Conservation (phyloP, 2,888 invertebrate species). For the Cephus runcator region DNA sequence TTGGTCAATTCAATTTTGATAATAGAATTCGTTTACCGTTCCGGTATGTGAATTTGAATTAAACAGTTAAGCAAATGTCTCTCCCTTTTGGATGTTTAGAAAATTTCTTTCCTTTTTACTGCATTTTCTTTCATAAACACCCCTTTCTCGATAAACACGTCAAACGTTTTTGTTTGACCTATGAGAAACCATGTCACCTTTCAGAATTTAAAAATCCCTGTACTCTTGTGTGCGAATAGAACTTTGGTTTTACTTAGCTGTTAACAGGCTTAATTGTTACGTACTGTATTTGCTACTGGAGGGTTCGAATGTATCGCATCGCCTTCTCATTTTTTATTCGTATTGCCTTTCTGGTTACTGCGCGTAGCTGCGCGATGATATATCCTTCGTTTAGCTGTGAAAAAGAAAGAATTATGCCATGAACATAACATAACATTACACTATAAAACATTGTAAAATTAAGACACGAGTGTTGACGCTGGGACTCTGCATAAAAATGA, state of each 20-base stretch:
- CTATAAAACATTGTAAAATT: conserved; percentile 51
- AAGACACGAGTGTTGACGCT: conserved; percentile 35
- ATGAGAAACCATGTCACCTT: not conserved
- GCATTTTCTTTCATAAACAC: not conserved
- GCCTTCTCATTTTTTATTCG: not conserved
- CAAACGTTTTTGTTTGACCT: not conserved
- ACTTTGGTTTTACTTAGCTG: not conserved
- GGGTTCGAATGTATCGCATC: not conserved
- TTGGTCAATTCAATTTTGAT: not conserved
- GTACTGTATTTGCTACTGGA: no score
- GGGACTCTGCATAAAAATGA: conserved; percentile 46
- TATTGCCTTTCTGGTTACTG: not conserved
- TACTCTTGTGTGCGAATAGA: no score
- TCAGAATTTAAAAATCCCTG: not conserved
- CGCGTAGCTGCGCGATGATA: not conserved
- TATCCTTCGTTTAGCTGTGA: conserved; percentile 27
- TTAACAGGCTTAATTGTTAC: not conserved
- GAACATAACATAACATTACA: conserved; percentile 30
- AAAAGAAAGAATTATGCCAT: conserved; percentile 26
- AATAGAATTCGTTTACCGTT: not conserved
- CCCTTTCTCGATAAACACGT: not conserved
- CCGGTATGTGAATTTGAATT: not conserved
- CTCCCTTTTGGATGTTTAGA: not conserved
- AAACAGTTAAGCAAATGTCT: not conserved
- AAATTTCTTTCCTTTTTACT: not conserved